Conservation (phyloP, 2,113 vertebrate species). For the Zingel zingel region DNA sequence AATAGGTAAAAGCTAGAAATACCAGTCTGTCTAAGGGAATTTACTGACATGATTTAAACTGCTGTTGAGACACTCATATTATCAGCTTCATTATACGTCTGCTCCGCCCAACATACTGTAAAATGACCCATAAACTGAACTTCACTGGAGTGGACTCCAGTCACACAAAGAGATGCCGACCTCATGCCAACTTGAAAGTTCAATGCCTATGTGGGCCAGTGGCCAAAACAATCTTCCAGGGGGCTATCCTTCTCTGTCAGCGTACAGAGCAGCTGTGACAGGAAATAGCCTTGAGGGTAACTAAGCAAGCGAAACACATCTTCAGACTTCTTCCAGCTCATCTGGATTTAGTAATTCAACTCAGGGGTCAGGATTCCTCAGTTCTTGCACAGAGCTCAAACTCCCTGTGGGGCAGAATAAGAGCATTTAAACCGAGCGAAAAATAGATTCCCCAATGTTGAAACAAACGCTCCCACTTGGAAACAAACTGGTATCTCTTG, state of each 20-base stretch:
- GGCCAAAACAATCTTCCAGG: constrained; percentile 67
- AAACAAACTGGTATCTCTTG: background rate
- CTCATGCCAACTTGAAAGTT: constrained; percentile 58
- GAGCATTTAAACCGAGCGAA: background rate
- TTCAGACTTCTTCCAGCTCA: constrained; percentile 49
- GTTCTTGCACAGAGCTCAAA: constrained; percentile 22
- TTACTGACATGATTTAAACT: background rate
- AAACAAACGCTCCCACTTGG: constrained; percentile 6
- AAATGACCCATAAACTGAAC: constrained; percentile 2
- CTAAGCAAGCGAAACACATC: constrained; percentile 60
- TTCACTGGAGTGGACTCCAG: constrained; percentile 28
- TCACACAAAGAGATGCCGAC: constrained; percentile 36
- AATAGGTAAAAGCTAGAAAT: background rate
- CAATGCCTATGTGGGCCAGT: constrained; percentile 46
- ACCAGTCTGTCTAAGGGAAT: background rate
- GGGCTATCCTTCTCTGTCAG: constrained; percentile 64
- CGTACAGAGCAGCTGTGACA: constrained; percentile 57
- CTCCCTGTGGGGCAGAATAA: background rate
- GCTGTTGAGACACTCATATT: background rate
- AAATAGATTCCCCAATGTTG: background rate
- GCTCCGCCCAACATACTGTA: background rate
- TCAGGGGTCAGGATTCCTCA: constrained; percentile 32
- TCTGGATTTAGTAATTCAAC: constrained; percentile 65
- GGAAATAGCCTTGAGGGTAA: constrained; percentile 59
- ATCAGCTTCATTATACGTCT: background rate